Conservation (phyloP, 1,140 invertebrate genomes). For the Drosophila pseudoobscura region DNA sequence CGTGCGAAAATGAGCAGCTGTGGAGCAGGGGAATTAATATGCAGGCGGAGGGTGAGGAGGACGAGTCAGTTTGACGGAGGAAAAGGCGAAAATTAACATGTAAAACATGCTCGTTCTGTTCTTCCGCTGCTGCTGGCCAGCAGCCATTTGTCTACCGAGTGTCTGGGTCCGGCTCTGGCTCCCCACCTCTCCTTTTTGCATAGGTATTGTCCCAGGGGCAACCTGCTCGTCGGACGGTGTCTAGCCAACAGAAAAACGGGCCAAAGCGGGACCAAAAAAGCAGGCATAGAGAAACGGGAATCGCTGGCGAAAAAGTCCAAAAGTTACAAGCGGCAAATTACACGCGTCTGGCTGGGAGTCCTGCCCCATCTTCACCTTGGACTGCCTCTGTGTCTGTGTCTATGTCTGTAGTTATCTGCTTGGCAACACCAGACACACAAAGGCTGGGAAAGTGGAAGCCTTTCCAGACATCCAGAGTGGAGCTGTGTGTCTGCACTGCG, state of each 20-base stretch:
- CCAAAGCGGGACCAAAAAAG: conserved; percentile 5
- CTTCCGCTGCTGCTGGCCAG: conserved; percentile 41
- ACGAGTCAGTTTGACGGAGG: neutral
- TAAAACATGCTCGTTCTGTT: conserved; percentile 56
- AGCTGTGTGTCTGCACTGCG: conserved; percentile 44
- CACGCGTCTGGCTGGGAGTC: conserved; percentile 60
- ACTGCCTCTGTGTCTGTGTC: conserved; percentile 36
- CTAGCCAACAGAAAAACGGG: conserved; percentile 25
- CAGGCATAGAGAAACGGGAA: conserved; percentile 21
- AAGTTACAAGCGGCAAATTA: conserved; percentile 77
- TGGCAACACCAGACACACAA: conserved; percentile 55
- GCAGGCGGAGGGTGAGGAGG: conserved; percentile 25
- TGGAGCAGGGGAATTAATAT: conserved; percentile 53
- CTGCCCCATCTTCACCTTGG: conserved; percentile 13
- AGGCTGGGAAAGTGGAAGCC: conserved; percentile 16
- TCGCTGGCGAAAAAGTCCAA: conserved; percentile 61
- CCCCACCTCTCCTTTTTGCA: conserved; percentile 28
- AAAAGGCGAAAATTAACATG: conserved; percentile 60
- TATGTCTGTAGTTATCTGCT: conserved; percentile 59
- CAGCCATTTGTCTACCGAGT: conserved; percentile 52
- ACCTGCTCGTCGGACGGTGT: conserved; percentile 42
- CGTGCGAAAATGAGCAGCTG: conserved; percentile 72
- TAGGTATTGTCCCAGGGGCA: conserved; percentile 23
- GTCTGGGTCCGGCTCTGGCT: conserved; percentile 21
- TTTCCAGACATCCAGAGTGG: conserved; percentile 39